Base-by-base conservation (phyloP, 2,888 invertebrate genomes). In the Troides aeacus region DNA sequence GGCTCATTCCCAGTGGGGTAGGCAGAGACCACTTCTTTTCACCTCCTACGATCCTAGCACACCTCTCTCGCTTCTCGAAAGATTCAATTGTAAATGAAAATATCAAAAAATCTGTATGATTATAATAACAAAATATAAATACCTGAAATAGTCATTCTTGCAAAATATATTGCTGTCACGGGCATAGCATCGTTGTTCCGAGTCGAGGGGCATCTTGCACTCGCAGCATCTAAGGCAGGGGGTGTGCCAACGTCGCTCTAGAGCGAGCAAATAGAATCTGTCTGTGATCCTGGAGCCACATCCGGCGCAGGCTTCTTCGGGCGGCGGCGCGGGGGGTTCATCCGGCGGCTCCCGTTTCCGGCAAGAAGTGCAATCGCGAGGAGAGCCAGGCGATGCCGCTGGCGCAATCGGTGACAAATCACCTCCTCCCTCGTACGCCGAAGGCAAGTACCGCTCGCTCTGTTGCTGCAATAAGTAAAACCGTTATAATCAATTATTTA, bases 101-200 rank as follows among this genome's bases (percentile, higher is more conserved):
- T 30, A 30, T 30, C 30, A 30, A 30, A 30, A 30, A 30, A 30
- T 30, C 30, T 30, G 30, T 30, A 30, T 30, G 30, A 30, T 30
- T 30, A 30, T 5, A 30, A 30, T 30, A 30, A 30, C 30, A 5
- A 30, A 30, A 30, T 30, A 21, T 24, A 93, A 96, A 95, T 85
- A 99, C 99, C 97, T 96, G 94, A 97, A 97, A 92, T 99, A 99
- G 92, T 99, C 98, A 85, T 97, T 97, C 93, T 98, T 98, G 95
- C 99, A 99, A 92, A 97, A 98, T 81, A 98, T 98, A 85, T 96
- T 96, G 80, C 97, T 97, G 86, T 98, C 97, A 77, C 97, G 94
- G 75, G 97, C 96, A 88, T 98, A 99, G 90, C 98, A 99, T 77
- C 98, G 96, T 84, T 96, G 95, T 86, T 98, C 97, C 1, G 97